Conservation (phyloP, 2,888 invertebrate species). For the Holacanthella duospinosa region DNA sequence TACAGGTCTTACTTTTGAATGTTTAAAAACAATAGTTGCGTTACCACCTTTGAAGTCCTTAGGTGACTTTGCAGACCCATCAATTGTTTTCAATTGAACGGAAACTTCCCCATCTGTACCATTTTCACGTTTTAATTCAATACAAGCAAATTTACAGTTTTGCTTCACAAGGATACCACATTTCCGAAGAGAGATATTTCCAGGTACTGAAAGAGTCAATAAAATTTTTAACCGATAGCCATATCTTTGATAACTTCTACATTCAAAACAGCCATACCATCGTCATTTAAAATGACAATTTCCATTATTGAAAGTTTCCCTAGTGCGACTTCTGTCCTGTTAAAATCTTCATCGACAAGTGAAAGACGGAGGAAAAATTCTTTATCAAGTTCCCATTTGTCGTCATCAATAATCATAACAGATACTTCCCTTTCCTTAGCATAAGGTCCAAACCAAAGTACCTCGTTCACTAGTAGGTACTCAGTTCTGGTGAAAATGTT, state of each 20-base stretch:
- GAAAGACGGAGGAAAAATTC: constrained; percentile 51
- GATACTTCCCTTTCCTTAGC: constrained; percentile 42
- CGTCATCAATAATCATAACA: constrained; percentile 34
- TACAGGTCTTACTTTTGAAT: constrained; percentile 43
- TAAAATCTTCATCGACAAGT: constrained; percentile 38
- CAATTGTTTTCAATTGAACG: constrained; percentile 48
- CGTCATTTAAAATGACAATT: constrained; percentile 51
- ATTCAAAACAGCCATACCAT: constrained; percentile 43
- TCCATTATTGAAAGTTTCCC: constrained; percentile 50
- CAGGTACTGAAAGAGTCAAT: constrained; percentile 45
- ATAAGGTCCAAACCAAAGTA: constrained; percentile 46
- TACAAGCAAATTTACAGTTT: constrained; percentile 45
- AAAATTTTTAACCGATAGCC: constrained; percentile 8
- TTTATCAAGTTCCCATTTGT: constrained; percentile 51
- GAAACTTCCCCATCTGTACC: constrained; percentile 49
- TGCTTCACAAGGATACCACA: constrained; percentile 50
- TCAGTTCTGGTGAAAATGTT: constrained; percentile 39
- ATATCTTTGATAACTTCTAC: not conserved
- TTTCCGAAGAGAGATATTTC: constrained; percentile 47
- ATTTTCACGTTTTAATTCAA: constrained; percentile 45
- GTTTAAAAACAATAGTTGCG: constrained; percentile 45
- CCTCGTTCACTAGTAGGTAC: constrained; percentile 46
- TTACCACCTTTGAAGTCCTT: constrained; percentile 48
- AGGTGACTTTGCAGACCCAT: constrained; percentile 48
- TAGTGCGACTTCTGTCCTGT: constrained; percentile 41